phyloP scores from a whole-genome alignment of 2,797 vertebrate species.

The Coreius guichenoti region DNA sequence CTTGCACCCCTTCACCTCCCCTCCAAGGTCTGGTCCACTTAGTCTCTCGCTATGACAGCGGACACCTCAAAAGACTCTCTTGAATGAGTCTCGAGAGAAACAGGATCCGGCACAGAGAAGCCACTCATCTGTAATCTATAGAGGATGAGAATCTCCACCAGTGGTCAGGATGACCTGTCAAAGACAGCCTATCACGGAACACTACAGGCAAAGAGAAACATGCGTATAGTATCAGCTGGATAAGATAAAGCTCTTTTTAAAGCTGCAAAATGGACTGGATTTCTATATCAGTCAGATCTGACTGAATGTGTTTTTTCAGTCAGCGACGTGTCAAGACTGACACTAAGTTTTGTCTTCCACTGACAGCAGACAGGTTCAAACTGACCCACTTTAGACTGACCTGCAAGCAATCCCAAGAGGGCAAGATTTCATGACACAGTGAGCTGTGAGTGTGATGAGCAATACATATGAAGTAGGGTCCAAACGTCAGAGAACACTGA shows the following conservation, averaged over 20 bases:
- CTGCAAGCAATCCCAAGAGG: background rate
- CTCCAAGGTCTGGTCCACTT: background rate
- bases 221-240: conserved; percentile 5
- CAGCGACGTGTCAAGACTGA: conserved; percentile 10
- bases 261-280: conserved; percentile 15
- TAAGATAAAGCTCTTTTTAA: conserved; percentile 50
- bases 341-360: conserved; percentile 3
- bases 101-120: conserved; percentile 6
- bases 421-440: conserved; percentile 1
- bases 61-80: conserved; percentile 49
- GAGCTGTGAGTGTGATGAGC: background rate
- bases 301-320: conserved; percentile 24
- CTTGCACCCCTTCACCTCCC: conserved; percentile 57
- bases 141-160: conserved; percentile 19
- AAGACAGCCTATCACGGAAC: conserved; percentile 19
- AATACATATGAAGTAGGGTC: background rate
- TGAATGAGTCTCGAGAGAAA: conserved; percentile 6
- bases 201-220: conserved; percentile 35
- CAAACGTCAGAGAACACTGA: background rate
- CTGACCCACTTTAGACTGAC: conserved; percentile 15
- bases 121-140: conserved; percentile 38
- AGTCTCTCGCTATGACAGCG: conserved; percentile 35
- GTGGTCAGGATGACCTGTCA: conserved; percentile 32
- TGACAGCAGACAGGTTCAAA: conserved; percentile 25
- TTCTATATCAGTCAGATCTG: conserved; percentile 17